Evolutionary conservation across 2,888 invertebrate genomes (phyloP).

Genomic region (Itoplectis maculator): DNA sequence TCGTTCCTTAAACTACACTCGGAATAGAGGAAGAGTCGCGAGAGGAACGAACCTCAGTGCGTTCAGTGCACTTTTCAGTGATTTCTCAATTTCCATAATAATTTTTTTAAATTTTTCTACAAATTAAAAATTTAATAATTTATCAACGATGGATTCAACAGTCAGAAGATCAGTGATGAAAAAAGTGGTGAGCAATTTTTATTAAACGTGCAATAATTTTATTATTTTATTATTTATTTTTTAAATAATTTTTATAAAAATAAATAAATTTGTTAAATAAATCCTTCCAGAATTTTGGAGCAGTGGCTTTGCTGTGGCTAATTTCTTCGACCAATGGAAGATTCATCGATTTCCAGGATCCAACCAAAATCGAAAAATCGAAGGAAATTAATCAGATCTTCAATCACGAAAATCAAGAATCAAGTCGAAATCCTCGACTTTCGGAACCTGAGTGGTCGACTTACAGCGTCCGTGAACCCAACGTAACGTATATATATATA

Average conservation of each 20-base stretch:
- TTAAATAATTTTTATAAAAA: too few relatives aligned
- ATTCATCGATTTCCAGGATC: conserved; percentile 41
- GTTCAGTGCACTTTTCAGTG: not conserved
- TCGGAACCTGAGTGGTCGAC: conserved; percentile 82
- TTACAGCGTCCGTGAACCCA: conserved; percentile 82
- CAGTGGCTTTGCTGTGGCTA: conserved; percentile 50
- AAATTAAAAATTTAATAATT: not conserved
- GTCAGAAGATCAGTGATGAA: conserved; percentile 6
- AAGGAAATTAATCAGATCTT: not conserved
- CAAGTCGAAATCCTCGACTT: conserved; percentile 66
- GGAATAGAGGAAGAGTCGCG: conserved; percentile 27
- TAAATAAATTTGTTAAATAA: not conserved
- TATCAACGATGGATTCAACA: not conserved
- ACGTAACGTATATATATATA: too few relatives aligned
- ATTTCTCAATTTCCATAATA: not conserved
- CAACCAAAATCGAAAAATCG: not conserved
- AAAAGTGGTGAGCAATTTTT: conserved; percentile 10
- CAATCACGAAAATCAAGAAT: not conserved
- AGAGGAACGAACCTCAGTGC: conserved; percentile 49
- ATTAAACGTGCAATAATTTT: not conserved
- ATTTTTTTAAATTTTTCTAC: not conserved
- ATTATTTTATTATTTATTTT: too few relatives aligned
- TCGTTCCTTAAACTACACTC: conserved; percentile 18
- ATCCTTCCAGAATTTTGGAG: conserved; percentile 34
- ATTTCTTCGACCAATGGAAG: conserved; percentile 45